Evolutionary conservation across 2,113 vertebrate species (phyloP), one percentile per base, ranked within the genome.

Genomic region (Marcusenius ussheri): DNA sequence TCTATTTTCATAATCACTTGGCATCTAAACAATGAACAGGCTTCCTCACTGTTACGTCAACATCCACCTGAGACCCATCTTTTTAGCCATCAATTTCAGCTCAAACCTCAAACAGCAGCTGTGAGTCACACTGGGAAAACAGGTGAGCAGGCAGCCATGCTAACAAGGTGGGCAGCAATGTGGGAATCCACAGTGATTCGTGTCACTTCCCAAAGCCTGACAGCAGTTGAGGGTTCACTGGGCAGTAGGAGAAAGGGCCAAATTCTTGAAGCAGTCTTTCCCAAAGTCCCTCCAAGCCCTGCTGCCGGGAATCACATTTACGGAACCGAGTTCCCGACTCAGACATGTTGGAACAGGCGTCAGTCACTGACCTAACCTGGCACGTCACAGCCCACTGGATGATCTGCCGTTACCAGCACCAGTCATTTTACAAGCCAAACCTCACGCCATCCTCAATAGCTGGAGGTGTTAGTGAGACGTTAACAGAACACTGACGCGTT

Each of bases 1-100:
- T 91, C 89, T 91, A 92, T 92, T 91, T 92, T 91, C 91, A 91
- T 62, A 83, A 91, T 92, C 91, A 93, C 93, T 91, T 83, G 77
- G n/a, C 51, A 90, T 42, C 19, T 46, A 80, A 89, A 89, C 7
- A 9, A 35, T 45, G 53, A 51, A 51, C 46, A 70, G 35, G 35
- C 88, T 85, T 47, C 80, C 83, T 49, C 85, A 89, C 70, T 90
- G 31, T 53, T 83, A 11, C 17, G 47, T 88, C 51, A 87, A 39
- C 27, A 53, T 47, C 88, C 88, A 42, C 31, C 11, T 2, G 49
- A 50, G 15, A 42, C 45, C 39, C 11, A 42, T 46, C 7, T 51
- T 77, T 83, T 35, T 39, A 70, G 66, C 19, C n/a, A n/a, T n/a
- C 31, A 11, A 47, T 77, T 80, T 77, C 74, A 80, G 27, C 9